A percentile compares a stretch with the other conserved stretches of the same genome.
Conservation (phyloP, 2,113 vertebrate genomes). For the Xerus inauris region DNA sequence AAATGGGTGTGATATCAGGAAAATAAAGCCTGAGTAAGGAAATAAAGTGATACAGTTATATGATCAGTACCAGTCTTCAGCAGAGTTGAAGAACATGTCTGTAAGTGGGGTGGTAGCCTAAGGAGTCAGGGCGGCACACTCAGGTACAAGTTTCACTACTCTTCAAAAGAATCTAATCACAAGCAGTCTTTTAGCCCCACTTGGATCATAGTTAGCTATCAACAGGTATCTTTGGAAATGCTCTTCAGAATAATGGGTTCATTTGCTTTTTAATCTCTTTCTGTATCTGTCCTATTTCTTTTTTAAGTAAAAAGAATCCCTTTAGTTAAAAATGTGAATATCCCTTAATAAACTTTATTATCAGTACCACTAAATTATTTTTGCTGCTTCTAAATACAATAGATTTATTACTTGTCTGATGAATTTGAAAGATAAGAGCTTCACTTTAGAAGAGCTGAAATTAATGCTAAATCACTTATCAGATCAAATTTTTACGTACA, state of each 20-base stretch:
- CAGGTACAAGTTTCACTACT: not conserved
- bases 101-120: not conserved
- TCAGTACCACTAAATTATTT: not conserved
- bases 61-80: not conserved
- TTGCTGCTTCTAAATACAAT: slow-evolving; percentile 12
- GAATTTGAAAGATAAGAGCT: not conserved
- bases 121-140: not conserved
- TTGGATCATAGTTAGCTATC: not conserved
- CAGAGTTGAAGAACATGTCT: not conserved
- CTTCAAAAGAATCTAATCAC: not conserved
- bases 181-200: not conserved
- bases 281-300: not conserved
- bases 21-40: not conserved
- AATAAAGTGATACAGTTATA: not conserved
- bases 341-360: not conserved
- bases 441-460: not conserved
- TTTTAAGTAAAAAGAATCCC: not conserved
- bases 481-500: slow-evolving; percentile 3
- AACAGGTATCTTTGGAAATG: not conserved
- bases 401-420: not conserved
- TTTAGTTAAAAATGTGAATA: slow-evolving; percentile 4
- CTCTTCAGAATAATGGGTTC: not conserved
- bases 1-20: not conserved
- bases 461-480: not conserved
- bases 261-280: not conserved